Evolutionary conservation across 2,888 invertebrate species (phyloP).

Genomic region (Caenorhabditis sp.): DNA sequence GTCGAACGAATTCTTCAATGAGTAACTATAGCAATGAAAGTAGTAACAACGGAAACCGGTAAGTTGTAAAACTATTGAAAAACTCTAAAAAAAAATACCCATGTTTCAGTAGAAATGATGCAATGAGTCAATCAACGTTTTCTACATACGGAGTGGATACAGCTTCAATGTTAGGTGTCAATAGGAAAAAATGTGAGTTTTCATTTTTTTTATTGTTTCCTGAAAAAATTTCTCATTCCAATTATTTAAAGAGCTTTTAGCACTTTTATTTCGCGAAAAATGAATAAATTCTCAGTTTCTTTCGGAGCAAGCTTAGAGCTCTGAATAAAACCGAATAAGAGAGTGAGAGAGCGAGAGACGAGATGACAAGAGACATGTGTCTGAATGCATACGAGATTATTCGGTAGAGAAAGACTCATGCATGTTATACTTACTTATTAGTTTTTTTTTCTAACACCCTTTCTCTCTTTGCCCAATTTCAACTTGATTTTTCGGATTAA

Average conservation of each 20-base stretch:
- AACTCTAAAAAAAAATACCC: too few species aligned
- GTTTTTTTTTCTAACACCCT: too few species aligned
- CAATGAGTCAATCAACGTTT: slow-evolving; percentile 6
- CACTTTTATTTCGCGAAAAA: neutral
- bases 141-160: slow-evolving; percentile 1
- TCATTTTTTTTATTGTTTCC: slow-evolving; percentile 3
- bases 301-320: neutral
- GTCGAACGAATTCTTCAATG: slow-evolving; percentile 18
- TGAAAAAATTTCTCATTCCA: neutral
- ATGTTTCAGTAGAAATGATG: neutral
- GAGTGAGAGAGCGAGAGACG: neutral
- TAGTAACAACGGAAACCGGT: slow-evolving; percentile 10
- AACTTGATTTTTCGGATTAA: too few species aligned
- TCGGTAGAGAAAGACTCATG: neutral
- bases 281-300: neutral
- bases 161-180: slow-evolving; percentile 1
- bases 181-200: slow-evolving; percentile 10
- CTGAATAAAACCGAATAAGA: neutral
- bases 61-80: too few species aligned
- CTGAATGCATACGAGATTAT: slow-evolving; percentile 2
- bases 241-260: neutral
- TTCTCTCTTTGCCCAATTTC: too few species aligned
- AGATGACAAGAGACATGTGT: neutral
- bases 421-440: too few species aligned
- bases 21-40: slow-evolving; percentile 16